These are phyloP conservation scores for Psephotus haematonotus DNA, from an alignment of 2,113 vertebrate genomes.

Conservation along the genomic window DNA sequence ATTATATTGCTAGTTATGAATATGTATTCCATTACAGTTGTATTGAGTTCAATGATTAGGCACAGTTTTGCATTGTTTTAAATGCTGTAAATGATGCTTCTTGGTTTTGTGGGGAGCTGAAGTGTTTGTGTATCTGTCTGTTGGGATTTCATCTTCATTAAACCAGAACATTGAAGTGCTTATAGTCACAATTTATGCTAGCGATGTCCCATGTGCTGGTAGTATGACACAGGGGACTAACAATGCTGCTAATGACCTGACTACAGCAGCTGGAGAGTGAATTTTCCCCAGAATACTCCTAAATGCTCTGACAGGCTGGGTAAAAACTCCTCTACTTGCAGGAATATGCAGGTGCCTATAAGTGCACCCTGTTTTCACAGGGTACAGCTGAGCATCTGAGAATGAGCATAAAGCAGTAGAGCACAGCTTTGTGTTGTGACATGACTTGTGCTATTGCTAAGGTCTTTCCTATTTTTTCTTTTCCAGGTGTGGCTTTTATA, in stretches of 20 bases:
- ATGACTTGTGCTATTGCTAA: not conserved
- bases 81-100: not conserved
- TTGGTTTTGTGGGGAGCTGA: slow-evolving; percentile 6
- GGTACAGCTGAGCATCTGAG: not conserved
- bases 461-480: not conserved
- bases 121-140: not conserved
- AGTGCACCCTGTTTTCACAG: not conserved
- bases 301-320: not conserved
- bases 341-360: not conserved
- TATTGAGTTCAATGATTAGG: not conserved
- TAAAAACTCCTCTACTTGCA: not conserved
- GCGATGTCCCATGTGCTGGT: not conserved
- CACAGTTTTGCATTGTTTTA: not conserved
- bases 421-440: not conserved
- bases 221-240: not conserved
- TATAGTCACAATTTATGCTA: not conserved
- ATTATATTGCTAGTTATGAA: not conserved
- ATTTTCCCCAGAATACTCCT: not conserved
- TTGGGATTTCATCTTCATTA: slow-evolving; percentile 16
- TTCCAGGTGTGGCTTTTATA: slow-evolving; percentile 84
- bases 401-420: not conserved
- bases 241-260: not conserved
- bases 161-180: not conserved
- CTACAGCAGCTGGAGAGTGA: not conserved
- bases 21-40: not conserved